Base-by-base conservation (phyloP, 2,113 vertebrate genomes). In the Noctilio leporinus region DNA sequence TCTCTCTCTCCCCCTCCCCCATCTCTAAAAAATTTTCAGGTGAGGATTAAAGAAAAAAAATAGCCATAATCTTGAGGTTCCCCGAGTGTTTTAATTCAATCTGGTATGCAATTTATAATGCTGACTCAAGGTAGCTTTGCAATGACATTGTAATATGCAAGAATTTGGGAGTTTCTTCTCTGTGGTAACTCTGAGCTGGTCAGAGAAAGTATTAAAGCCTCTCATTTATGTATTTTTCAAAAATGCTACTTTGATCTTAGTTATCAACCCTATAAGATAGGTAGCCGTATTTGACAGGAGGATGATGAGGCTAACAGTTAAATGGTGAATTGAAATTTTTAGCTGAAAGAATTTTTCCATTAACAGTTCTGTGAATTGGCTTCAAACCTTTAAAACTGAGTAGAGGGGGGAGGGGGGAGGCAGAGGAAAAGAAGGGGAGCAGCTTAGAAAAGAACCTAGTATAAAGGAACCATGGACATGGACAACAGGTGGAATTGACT, bases 161-260 rank as follows among this genome's bases (percentile, higher is more conserved):
- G 45, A 87, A 87, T 95, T 78, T 88, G 47, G 88, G 43, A 65
- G 70, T n/a, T 88, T 84, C 49, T 64, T 87, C 40, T 86, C 43
- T 89, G 5, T 76, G 45, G 91, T 83, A 65, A 95, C 40, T 67
- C 67, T 91, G 53, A 90, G 22, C 22, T 38, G 69, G 53, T 38
- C 62, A 49, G 26, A 26, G n/a, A 94, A 94, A 92, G 14, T 76
- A 67, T 86, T 65, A 86, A 80, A 84, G 38, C 40, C 51, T 91
- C 92, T 96, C 35, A 88, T 94, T 85, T 75, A 43, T 53, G 55
- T 22, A 53, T 78, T 92, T 96, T 94, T 80, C 4, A 93, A 81
- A 95, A 87, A 77, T 91, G 33, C 38, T 90, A 45, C 72, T 88
- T 77, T 94, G 82, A 77, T 62, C 35, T 33, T 87, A 92, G 30